Base-by-base conservation (phyloP, 2,113 vertebrate genomes). In the Acanthisitta chloris region DNA sequence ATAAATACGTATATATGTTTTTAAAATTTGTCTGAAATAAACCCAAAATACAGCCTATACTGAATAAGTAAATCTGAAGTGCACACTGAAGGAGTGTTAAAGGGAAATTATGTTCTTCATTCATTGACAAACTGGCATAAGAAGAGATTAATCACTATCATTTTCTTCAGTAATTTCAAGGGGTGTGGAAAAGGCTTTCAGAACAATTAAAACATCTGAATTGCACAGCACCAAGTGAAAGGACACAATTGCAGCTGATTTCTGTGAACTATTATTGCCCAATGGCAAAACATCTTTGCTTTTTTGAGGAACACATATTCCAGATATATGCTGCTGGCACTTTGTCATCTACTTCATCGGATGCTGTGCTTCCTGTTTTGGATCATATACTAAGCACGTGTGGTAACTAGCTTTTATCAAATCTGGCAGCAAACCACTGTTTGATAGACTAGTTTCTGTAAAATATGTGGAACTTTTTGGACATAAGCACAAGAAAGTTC, bases 351-450 rank as follows among this genome's bases (percentile, higher is more conserved):
- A 5, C 61, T 86, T 94, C 55, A 67, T 91, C 19, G 45, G 95
- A 97, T 95, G 78, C 65, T 84, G 46, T 66, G 54, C 88, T 97
- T 96, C 96, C 95, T 96, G 86, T 59, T 96, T 93, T 92, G 94
- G 79, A 91, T 88, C 57, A 33, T 62, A 58, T 18, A 93, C 76
- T 71, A 77, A 88, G 58, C 86, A 84, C 83, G 91, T 77, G 61
- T 88, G 79, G 76, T 71, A 92, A 86, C 71, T 88, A 92, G 93
- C 71, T 96, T 96, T 84, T 94, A 88, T 93, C 71, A 92, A 82
- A 94, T 20, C 72, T 96, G 91, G 95, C 79, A 96, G 81, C 59
- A 77, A 88, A 69, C n/a, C 74, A 69, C 46, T 77, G 71, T 61
- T 87, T 61, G 90, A 76, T 76, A 57, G 31, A 90, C 81, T 81